phyloP scores from a whole-genome alignment of 2,888 invertebrate genomes.

The Aethes cnicana region DNA sequence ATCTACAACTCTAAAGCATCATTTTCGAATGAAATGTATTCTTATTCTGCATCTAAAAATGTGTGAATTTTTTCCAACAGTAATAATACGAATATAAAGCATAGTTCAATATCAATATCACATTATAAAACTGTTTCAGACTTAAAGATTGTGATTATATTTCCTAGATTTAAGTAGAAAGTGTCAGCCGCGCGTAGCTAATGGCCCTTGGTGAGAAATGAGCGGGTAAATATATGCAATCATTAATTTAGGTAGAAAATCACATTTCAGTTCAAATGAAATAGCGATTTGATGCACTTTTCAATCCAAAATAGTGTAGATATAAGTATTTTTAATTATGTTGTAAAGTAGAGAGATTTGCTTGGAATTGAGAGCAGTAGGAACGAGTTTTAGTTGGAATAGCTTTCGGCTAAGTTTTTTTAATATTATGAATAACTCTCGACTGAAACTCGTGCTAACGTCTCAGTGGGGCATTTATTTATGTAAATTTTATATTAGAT shows the following conservation, averaged over 20 bases:
- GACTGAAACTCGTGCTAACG: slow-evolving; percentile 5
- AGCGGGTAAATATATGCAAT: slow-evolving; percentile 57
- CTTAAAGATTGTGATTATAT: slow-evolving; percentile 61
- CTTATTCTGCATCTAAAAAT: slow-evolving; percentile 14
- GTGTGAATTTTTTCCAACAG: slow-evolving; percentile 31
- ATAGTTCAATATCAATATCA: slow-evolving; percentile 27
- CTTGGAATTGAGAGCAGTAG: slow-evolving; percentile 1
- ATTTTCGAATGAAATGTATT: background rate
- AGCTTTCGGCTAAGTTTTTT: background rate
- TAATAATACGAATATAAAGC: slow-evolving; percentile 31
- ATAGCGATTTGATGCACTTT: slow-evolving; percentile 35
- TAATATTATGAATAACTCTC: too few relatives aligned
- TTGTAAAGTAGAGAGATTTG: slow-evolving; percentile 13
- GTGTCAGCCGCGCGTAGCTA: slow-evolving; percentile 41
- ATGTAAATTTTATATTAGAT: slow-evolving; percentile 9
- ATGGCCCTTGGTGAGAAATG: slow-evolving; percentile 35
- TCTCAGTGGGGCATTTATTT: slow-evolving; percentile 14
- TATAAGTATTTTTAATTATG: slow-evolving; percentile 17
- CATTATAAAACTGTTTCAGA: slow-evolving; percentile 43
- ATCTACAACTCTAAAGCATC: background rate
- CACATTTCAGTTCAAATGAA: slow-evolving; percentile 24
- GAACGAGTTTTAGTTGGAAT: slow-evolving; percentile 1
- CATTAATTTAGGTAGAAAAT: slow-evolving; percentile 41
- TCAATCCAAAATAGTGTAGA: slow-evolving; percentile 29
- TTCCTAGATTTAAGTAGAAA: slow-evolving; percentile 49